A percentile compares a stretch with the other conserved stretches of the same genome.
These are phyloP conservation scores for Maccullochella peelii DNA, from an alignment of 2,113 vertebrate species.

Conservation along the genomic window DNA sequence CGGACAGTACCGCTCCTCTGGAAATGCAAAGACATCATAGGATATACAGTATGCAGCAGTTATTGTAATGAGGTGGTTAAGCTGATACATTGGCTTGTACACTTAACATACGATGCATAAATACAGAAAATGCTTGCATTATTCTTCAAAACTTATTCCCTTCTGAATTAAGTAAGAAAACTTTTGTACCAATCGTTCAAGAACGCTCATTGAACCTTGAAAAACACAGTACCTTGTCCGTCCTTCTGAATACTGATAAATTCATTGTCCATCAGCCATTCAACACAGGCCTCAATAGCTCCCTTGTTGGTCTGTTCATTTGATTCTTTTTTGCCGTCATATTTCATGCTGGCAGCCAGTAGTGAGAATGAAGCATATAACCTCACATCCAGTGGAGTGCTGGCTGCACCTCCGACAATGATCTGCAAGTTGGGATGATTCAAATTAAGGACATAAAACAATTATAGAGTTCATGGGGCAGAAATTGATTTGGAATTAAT, in stretches of 20 bases:
- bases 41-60: background rate
- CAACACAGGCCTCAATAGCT: conserved; percentile 90
- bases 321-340: conserved; percentile 24
- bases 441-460: conserved; percentile 13
- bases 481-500: background rate
- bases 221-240: conserved; percentile 47
- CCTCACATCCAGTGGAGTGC: conserved; percentile 89
- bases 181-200: background rate
- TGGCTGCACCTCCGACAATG: conserved; percentile 93
- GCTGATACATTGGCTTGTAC: background rate
- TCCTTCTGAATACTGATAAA: conserved; percentile 90
- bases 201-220: background rate
- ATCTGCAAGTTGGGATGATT: conserved; percentile 84
- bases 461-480: background rate
- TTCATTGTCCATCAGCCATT: conserved; percentile 95
- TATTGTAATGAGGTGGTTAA: background rate
- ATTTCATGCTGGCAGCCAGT: conserved; percentile 86
- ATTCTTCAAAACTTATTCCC: background rate
- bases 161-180: background rate
- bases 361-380: conserved; percentile 93
- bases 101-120: background rate
- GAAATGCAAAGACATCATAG: conserved; percentile 20
- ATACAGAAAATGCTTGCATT: background rate
- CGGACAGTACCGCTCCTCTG: conserved; percentile 89
- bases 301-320: conserved; percentile 75